Evolutionary conservation across 2,797 vertebrate genomes (phyloP), one percentile per base, ranked within the genome.

Genomic region (Heteromormyrus szaboi): DNA sequence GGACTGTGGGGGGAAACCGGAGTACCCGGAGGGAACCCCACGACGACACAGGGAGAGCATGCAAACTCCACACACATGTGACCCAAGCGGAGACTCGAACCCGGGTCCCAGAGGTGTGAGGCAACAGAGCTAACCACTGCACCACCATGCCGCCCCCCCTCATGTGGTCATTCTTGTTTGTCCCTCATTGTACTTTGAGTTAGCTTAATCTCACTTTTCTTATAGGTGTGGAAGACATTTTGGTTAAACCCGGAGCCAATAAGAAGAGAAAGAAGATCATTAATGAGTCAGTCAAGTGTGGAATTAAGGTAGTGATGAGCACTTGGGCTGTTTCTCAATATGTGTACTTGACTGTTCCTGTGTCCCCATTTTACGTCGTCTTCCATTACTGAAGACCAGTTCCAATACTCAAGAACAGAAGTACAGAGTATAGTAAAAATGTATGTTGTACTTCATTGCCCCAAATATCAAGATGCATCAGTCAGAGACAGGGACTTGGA

Each of bases 201-300:
- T 48, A 2, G 25, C 22, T 33, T 76, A 1, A 2, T 76, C 12
- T 84, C 44, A 41, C 59, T 19, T 89, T 62, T 85, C 33, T 86
- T 88, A 88, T 89, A 99, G 99, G 96, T 8, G 97, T 99, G 91
- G 99, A 99, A 94, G 99, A 99, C 93, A 99, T 99, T 93, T 94
- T 99, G 90, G 98, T 99, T 14, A 97, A 96, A 93, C 94, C 92
- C 0, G 93, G 94, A 33, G 98, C 98, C n/a, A 97, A 99, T 89
- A 92, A 41, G 76, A 94, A 89, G 90, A 96, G 99, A 90, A 93
- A 91, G 41, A 95, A 93, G 89, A 97, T 99, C 46, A 97, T 99
- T 62, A 88, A 96, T 65, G 93, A 95, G 9, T 99, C 98, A 0
- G 90, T 95, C 7, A 94, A 91, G 41, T 95, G 96, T 68, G 98